Evolutionary conservation across 30 jellyfish, hydroid and myxozoan genomes (phyloP), one percentile per base, ranked within the genome.

Genomic region (Chrysaora quinquecirrha): DNA sequence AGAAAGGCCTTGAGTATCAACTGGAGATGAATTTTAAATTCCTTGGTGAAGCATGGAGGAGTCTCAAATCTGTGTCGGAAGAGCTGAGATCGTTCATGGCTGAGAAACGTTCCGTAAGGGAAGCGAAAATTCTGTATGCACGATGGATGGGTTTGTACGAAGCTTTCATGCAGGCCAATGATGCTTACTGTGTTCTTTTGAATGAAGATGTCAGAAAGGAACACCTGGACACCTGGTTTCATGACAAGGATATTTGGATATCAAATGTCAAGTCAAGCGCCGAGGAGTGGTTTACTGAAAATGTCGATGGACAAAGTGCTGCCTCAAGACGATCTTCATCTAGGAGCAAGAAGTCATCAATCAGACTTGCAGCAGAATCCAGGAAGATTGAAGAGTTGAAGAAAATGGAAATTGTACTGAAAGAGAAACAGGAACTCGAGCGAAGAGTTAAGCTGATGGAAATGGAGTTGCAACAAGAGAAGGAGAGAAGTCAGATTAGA

Each of bases 401-500:
- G 87, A 54, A 54, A 33, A 75, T 75, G 87, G 87, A 75, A 1
- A 50, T 30, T 19, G 66, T 54, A 2, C 87, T 75, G 60, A 54
- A 52, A 24, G 76, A 75, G 71, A 43, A 54, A 54, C 54, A 38
- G 14, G 54, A 38, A 38, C 54, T 38, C 54, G 54, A 38, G 54
- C 54, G 54, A 38, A 38, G 14, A 14, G 54, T 38, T 38, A 38
- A 38, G 54, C 14, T 73, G 33, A 73, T 73, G 85, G 85, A 52
- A 48, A 3, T 75, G 75, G 73, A 73, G 85, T 52, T 73, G 61
- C 87, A 50, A 32, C 87, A 75, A 50, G 76, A 52, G 66, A 73
- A 48, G 68, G 87, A 75, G 14, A 38, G 54, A 38, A 38, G 54
- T 38, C 54, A 14, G 11, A 38, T 38, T 38, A 38, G 54, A 38